A percentile compares a stretch with the other conserved stretches of the same genome.
These are phyloP conservation scores for Copsychus sechellarum DNA, from an alignment of 2,113 vertebrate species.

Conservation along the genomic window DNA sequence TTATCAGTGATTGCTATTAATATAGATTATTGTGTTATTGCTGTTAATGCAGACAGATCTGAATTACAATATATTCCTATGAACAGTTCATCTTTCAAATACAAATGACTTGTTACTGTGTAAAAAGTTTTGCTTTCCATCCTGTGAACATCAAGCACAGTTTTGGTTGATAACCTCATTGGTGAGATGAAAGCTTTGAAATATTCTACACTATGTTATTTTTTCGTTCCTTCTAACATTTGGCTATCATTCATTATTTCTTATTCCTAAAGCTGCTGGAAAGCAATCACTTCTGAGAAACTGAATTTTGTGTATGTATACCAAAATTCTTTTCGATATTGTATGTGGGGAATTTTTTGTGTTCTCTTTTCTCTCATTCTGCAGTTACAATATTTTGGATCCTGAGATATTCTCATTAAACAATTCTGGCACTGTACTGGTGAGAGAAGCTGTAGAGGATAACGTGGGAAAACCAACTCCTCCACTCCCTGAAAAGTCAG, in stretches of 20 bases:
- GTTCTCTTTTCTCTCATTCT: constrained; percentile 20
- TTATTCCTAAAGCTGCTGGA: not conserved
- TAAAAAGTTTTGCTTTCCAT: not conserved
- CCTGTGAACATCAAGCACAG: not conserved
- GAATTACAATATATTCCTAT: not conserved
- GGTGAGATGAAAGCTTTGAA: not conserved
- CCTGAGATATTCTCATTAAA: constrained; percentile 83
- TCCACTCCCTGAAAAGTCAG: not conserved
- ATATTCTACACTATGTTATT: not conserved
- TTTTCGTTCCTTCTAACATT: not conserved
- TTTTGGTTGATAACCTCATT: not conserved
- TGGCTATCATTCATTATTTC: not conserved
- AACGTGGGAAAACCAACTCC: not conserved
- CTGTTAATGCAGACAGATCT: not conserved
- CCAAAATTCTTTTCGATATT: not conserved
- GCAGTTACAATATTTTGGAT: constrained; percentile 83
- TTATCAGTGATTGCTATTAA: not conserved
- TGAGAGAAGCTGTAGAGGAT: not conserved
- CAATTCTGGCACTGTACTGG: constrained; percentile 81
- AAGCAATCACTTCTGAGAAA: not conserved
- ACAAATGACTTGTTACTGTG: not conserved
- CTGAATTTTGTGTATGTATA: not conserved
- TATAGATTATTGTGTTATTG: not conserved
- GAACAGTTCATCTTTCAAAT: not conserved
- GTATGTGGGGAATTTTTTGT: not conserved